A percentile compares a stretch with the other conserved stretches of the same genome.
phyloP scores from a whole-genome alignment of 2,797 vertebrate genomes.

The Aotus griseimembra region DNA sequence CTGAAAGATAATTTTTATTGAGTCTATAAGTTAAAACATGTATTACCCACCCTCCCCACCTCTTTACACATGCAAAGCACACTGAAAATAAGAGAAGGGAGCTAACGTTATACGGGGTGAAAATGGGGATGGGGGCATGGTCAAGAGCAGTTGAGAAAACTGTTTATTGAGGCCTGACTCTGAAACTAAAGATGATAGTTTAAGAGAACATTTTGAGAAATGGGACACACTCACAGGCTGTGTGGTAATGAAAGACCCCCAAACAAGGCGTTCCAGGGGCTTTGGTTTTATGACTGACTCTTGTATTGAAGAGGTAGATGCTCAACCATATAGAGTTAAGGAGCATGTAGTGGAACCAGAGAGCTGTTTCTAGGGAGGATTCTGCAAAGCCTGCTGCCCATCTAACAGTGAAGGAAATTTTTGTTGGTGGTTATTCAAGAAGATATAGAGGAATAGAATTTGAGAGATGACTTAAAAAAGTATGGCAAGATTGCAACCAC shows the following conservation, averaged over 20 bases:
- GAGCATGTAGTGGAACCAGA: not conserved
- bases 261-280: not conserved
- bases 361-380: not conserved
- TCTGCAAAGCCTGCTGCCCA: not conserved
- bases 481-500: not conserved
- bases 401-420: not conserved
- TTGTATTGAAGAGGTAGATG: not conserved
- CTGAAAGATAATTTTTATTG: slow-evolving; percentile 26
- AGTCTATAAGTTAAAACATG: not conserved
- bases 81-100: not conserved
- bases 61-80: not conserved
- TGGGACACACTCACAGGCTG: not conserved
- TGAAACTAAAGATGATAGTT: not conserved
- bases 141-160: not conserved
- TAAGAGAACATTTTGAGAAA: not conserved
- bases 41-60: not conserved
- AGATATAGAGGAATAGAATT: not conserved
- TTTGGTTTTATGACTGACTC: not conserved
- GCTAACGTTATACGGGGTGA: not conserved
- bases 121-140: rapidly evolving
- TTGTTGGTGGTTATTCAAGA: not conserved
- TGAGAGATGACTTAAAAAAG: not conserved
- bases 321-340: not conserved
- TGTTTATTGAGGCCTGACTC: not conserved
- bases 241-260: not conserved